phyloP scores from a whole-genome alignment of 1,140 invertebrate genomes.

The Trypoxylus dichotomus region DNA sequence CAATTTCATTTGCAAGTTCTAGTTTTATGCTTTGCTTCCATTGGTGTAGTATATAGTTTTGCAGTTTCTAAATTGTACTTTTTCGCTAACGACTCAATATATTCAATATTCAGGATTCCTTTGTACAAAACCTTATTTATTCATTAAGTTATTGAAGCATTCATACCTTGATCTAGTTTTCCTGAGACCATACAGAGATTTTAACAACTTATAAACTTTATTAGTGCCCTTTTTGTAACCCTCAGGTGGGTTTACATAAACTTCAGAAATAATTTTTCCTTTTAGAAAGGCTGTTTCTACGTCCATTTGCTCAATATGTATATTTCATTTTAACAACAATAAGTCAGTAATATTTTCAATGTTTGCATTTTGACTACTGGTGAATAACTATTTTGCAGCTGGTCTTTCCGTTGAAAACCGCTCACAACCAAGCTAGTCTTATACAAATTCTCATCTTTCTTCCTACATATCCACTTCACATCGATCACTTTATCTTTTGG shows the following conservation, averaged over 20 bases:
- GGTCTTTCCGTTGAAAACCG: slow-evolving; percentile 48
- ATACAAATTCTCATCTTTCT: slow-evolving; percentile 45
- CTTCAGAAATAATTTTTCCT: slow-evolving; percentile 49
- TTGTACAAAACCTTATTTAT: slow-evolving; percentile 26
- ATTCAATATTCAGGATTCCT: slow-evolving; percentile 28
- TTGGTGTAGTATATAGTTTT: slow-evolving; percentile 46
- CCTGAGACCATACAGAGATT: slow-evolving; percentile 21
- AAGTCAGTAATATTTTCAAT: slow-evolving; percentile 30
- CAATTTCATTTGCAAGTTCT: slow-evolving; percentile 33
- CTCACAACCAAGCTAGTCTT: slow-evolving; percentile 55
- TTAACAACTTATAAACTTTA: slow-evolving; percentile 11
- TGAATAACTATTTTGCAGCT: slow-evolving; percentile 29
- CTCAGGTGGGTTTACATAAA: slow-evolving; percentile 51
- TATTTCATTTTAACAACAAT: slow-evolving; percentile 26
- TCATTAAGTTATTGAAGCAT: no score
- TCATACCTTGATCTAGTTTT: neutral
- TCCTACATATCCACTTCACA: slow-evolving; percentile 48
- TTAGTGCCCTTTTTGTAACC: slow-evolving; percentile 31
- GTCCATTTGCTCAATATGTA: slow-evolving; percentile 44
- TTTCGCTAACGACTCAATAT: slow-evolving; percentile 33
- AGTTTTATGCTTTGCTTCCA: slow-evolving; percentile 54
- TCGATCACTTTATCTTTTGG: slow-evolving; percentile 37
- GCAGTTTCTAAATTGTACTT: slow-evolving; percentile 38
- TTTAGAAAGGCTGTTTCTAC: slow-evolving; percentile 54
- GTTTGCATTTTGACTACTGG: slow-evolving; percentile 28